Evolutionary conservation across 2,797 vertebrate genomes (phyloP).

Genomic region (Setipinna tenuifilis): DNA sequence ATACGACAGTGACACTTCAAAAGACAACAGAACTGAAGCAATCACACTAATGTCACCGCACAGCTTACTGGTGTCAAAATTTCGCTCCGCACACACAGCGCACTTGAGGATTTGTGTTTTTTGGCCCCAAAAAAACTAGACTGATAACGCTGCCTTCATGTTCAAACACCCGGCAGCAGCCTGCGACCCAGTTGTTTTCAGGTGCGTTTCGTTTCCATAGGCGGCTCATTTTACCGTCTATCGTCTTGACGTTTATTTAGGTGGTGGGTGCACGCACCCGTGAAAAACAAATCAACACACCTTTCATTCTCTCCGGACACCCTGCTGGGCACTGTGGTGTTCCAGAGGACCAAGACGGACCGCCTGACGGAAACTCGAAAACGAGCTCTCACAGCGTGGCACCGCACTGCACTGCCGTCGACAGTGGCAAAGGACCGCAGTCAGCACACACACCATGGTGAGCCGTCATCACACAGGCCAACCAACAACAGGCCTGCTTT

Average conservation of each 20-base stretch:
- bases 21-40: neutral
- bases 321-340: neutral
- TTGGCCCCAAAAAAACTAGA: neutral
- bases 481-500: too few species aligned
- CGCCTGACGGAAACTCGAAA: neutral
- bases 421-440: neutral
- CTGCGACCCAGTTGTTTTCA: too few species aligned
- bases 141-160: too few species aligned
- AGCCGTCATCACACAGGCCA: too few species aligned
- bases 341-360: neutral
- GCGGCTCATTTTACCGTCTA: neutral
- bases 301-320: neutral
- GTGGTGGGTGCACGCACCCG: neutral
- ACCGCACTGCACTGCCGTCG: too few species aligned
- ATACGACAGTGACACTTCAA: neutral
- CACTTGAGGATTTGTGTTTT: neutral
- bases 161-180: too few species aligned
- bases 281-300: neutral
- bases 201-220: too few species aligned
- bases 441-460: neutral
- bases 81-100: neutral
- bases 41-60: neutral
- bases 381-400: neutral
- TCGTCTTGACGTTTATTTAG: neutral
- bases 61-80: neutral